A percentile compares a stretch with the other conserved stretches of the same genome.
Conservation (phyloP, 1,140 invertebrate genomes). For the Diorhabda sublineata region DNA sequence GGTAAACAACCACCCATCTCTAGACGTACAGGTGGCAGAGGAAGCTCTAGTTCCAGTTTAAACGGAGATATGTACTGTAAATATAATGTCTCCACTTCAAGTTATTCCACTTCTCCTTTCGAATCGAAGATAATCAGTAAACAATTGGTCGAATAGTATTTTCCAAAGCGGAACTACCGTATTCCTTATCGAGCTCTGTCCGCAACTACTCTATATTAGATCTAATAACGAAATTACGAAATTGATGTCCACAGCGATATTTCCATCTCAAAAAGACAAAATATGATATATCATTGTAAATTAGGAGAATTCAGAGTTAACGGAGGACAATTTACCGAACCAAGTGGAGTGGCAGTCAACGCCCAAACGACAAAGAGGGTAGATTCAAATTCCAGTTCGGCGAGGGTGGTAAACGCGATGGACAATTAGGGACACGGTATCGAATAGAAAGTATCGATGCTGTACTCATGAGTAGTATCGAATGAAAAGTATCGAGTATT, state of each 20-base stretch:
- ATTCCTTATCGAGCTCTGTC: slow-evolving; percentile 52
- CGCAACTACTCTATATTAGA: slow-evolving; percentile 70
- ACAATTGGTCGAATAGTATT: slow-evolving; percentile 85
- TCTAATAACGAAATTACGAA: slow-evolving; percentile 84
- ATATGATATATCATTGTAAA: slow-evolving; percentile 99
- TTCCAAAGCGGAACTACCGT: slow-evolving; percentile 65
- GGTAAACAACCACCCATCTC: slow-evolving; percentile 84
- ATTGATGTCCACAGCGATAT: slow-evolving; percentile 78
- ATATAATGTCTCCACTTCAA: slow-evolving; percentile 61
- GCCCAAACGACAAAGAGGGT: slow-evolving; percentile 97
- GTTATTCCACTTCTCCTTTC: slow-evolving; percentile 66
- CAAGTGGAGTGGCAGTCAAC: slow-evolving; percentile 97
- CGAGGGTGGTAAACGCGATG: slow-evolving; percentile 96
- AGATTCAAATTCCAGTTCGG: slow-evolving; percentile 99
- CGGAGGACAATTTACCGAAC: slow-evolving; percentile 99
- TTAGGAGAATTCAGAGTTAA: slow-evolving; percentile 99
- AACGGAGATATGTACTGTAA: slow-evolving; percentile 63
- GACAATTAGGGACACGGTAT: slow-evolving; percentile 64
- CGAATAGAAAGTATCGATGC: no score
- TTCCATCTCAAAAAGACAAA: slow-evolving; percentile 95
- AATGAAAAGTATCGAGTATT: no score
- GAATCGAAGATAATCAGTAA: slow-evolving; percentile 76
- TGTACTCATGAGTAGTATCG: no score
- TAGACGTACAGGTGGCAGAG: slow-evolving; percentile 65
- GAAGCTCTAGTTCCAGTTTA: slow-evolving; percentile 58